A percentile compares a stretch with the other conserved stretches of the same genome.
Evolutionary conservation across 2,113 vertebrate species (phyloP).

Genomic region (Tor tambroides): DNA sequence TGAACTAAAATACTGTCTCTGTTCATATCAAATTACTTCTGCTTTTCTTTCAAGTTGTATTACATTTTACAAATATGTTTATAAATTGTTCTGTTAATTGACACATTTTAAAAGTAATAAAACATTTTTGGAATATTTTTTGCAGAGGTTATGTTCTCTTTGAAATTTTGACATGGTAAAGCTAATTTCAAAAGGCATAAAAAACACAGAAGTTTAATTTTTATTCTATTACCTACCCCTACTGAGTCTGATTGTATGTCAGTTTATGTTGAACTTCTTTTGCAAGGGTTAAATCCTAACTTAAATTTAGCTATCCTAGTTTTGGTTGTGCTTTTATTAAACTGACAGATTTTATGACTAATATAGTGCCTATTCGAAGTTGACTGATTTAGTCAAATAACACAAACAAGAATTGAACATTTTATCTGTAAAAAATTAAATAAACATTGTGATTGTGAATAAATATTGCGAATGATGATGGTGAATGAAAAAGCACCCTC

Average conservation of each 20-base stretch:
- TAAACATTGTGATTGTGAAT: too few species aligned
- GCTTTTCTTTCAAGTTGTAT: neutral
- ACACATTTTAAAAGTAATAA: neutral
- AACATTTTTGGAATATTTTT: neutral
- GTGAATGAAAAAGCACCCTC: conserved; percentile 21
- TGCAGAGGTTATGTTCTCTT: neutral
- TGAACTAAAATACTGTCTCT: neutral
- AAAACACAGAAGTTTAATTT: neutral
- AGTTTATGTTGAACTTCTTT: neutral
- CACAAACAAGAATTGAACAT: neutral
- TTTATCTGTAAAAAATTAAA: neutral
- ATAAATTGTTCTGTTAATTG: neutral
- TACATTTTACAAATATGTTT: neutral
- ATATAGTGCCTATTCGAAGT: neutral
- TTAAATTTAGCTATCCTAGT: neutral
- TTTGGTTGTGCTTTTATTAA: neutral
- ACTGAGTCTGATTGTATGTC: neutral
- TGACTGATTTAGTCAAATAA: neutral
- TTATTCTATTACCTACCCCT: too few species aligned
- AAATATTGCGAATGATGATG: too few species aligned
- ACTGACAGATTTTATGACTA: neutral
- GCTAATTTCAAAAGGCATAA: neutral
- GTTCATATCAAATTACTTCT: neutral
- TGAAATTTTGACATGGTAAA: neutral
- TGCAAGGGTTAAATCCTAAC: neutral